Percentiles rank a stretch among this genome's conserved stretches.
phyloP scores from a whole-genome alignment of 1,140 invertebrate species.

The Sesamia nonagrioides region DNA sequence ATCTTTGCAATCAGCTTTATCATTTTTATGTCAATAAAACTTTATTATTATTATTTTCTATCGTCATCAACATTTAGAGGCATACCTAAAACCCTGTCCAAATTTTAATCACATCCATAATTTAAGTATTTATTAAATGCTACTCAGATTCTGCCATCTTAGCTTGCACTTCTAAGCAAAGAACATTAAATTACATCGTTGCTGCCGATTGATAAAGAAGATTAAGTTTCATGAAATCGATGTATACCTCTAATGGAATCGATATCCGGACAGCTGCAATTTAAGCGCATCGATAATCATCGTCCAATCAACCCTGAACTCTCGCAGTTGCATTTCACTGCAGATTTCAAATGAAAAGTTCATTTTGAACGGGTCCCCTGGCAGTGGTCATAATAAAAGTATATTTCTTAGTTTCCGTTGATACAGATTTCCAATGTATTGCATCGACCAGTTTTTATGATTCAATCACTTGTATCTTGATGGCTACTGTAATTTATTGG shows the following conservation, averaged over 20 bases:
- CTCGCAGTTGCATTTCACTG: not conserved
- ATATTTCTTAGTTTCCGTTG: constrained; percentile 29
- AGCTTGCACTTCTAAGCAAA: constrained; percentile 8
- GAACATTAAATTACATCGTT: constrained; percentile 27
- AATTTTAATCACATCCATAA: not conserved
- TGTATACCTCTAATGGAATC: constrained; percentile 34
- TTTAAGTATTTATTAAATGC: not conserved
- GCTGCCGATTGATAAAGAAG: constrained; percentile 33
- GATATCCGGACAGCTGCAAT: constrained; percentile 39
- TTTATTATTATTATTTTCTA: too few species aligned
- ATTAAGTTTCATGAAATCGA: constrained; percentile 44
- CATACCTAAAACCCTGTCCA: not conserved
- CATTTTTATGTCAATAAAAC: too few species aligned
- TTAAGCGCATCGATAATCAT: constrained; percentile 41
- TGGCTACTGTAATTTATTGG: not conserved
- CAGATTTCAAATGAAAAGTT: not conserved
- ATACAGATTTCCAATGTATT: constrained; percentile 34
- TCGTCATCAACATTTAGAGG: too few species aligned
- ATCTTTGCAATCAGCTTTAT: too few species aligned
- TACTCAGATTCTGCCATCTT: not conserved
- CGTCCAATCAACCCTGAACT: not conserved
- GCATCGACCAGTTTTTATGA: constrained; percentile 36
- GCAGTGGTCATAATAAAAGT: constrained; percentile 19
- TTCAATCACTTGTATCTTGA: constrained; percentile 11
- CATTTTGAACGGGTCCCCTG: not conserved